phyloP scores from a whole-genome alignment of 1,140 invertebrate genomes.

The Metaphire vulgaris region DNA sequence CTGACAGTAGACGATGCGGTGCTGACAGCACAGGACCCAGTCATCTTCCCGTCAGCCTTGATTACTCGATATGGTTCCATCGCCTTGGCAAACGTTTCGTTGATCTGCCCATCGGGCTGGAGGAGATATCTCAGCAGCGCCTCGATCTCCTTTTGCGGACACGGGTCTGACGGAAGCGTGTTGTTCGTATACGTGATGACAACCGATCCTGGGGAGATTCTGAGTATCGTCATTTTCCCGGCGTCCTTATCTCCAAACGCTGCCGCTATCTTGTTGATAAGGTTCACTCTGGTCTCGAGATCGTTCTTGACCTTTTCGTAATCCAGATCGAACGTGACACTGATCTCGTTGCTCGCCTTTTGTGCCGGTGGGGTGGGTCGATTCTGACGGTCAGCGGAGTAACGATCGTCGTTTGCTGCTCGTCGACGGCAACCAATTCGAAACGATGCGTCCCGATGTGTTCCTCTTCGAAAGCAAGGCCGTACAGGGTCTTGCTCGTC shows the following conservation, averaged over 20 bases:
- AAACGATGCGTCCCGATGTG: slow-evolving; percentile 56
- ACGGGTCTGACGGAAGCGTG: slow-evolving; percentile 65
- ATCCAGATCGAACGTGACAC: slow-evolving; percentile 67
- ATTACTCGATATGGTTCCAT: slow-evolving; percentile 71
- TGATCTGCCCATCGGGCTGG: slow-evolving; percentile 52
- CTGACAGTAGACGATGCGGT: too few species aligned
- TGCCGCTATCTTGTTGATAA: slow-evolving; percentile 68
- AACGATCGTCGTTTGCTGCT: slow-evolving; percentile 62
- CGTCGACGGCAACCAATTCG: slow-evolving; percentile 64
- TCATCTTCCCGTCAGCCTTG: slow-evolving; percentile 54
- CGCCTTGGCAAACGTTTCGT: slow-evolving; percentile 60
- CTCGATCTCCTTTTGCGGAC: slow-evolving; percentile 68
- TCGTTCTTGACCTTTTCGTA: slow-evolving; percentile 66
- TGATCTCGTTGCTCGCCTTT: slow-evolving; percentile 59
- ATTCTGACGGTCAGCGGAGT: slow-evolving; percentile 75
- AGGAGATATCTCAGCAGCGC: slow-evolving; percentile 61
- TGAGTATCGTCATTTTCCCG: slow-evolving; percentile 64
- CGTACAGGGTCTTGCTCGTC: slow-evolving; percentile 16
- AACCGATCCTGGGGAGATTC: slow-evolving; percentile 55
- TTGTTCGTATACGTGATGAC: slow-evolving; percentile 72
- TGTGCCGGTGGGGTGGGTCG: slow-evolving; percentile 41
- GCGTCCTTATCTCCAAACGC: slow-evolving; percentile 70
- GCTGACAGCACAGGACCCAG: not conserved
- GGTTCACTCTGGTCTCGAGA: slow-evolving; percentile 59
- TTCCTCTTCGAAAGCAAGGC: slow-evolving; percentile 19